These are phyloP conservation scores for Limosa lapponica DNA, from an alignment of 2,797 vertebrate species.

Conservation along the genomic window DNA sequence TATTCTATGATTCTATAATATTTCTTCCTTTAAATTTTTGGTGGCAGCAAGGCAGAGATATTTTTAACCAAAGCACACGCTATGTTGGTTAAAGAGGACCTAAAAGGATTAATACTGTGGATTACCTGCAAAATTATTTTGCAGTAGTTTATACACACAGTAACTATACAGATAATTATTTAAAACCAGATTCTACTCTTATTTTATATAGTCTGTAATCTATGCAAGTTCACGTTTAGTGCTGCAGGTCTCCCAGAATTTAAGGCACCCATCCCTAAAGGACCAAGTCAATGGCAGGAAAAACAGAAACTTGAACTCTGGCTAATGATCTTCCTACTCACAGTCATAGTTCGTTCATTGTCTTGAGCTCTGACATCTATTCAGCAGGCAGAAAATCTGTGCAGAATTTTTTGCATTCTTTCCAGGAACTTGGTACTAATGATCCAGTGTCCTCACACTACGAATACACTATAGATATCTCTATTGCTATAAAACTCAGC, in stretches of 20 bases:
- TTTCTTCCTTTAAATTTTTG: not conserved
- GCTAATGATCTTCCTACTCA: not conserved
- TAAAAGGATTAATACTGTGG: not conserved
- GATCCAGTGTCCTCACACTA: not conserved
- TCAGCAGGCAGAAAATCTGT: not conserved
- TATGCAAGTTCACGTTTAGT: not conserved
- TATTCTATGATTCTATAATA: not conserved
- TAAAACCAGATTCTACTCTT: not conserved
- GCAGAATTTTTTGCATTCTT: not conserved
- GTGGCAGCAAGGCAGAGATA: not conserved
- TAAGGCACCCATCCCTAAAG: not conserved
- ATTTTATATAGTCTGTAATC: not conserved
- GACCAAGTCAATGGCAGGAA: not conserved
- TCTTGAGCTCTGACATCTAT: not conserved
- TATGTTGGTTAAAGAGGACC: not conserved
- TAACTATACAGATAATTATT: not conserved
- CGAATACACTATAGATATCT: not conserved
- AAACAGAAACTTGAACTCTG: not conserved
- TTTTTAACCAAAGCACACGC: not conserved
- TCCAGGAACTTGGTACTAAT: not conserved
- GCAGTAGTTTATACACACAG: not conserved
- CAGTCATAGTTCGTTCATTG: not conserved
- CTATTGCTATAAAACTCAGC: not conserved
- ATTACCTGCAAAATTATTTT: not conserved
- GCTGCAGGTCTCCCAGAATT: not conserved